Conservation (phyloP, 2,113 vertebrate genomes). For the Columba janthina region DNA sequence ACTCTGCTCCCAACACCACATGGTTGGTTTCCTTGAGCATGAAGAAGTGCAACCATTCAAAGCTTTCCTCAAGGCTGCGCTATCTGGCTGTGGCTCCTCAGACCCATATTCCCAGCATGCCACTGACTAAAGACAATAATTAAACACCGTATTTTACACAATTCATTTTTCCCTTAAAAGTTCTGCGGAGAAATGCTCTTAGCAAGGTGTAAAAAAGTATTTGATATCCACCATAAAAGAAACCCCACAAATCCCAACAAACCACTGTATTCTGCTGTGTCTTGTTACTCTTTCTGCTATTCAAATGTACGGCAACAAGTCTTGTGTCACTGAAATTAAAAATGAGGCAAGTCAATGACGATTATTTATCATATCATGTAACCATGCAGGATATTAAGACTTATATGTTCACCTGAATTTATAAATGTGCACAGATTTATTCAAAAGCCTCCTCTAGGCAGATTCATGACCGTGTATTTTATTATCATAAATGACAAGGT, state of each 20-base stretch:
- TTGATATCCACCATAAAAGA: neutral
- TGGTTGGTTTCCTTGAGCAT: neutral
- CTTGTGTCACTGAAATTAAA: neutral
- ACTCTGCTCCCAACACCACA: neutral
- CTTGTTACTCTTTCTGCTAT: neutral
- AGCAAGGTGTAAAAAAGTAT: neutral
- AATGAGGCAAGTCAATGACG: neutral
- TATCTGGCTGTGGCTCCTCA: neutral
- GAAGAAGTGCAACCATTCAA: neutral
- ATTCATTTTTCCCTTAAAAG: neutral
- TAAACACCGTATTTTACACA: neutral
- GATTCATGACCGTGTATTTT: constrained; percentile 21
- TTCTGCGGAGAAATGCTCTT: neutral
- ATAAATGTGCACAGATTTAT: constrained; percentile 10
- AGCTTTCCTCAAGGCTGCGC: neutral
- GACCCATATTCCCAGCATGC: neutral
- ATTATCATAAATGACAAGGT: neutral
- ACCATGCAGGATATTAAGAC: neutral
- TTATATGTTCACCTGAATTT: neutral
- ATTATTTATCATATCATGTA: constrained; percentile 8
- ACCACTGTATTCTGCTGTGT: neutral
- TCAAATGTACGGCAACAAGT: neutral
- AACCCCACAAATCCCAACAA: neutral
- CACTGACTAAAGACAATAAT: neutral
- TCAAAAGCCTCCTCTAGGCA: neutral